Evolutionary conservation across 2,113 vertebrate species (phyloP), one percentile per base, ranked within the genome.

Genomic region (Platycercus adscitus): DNA sequence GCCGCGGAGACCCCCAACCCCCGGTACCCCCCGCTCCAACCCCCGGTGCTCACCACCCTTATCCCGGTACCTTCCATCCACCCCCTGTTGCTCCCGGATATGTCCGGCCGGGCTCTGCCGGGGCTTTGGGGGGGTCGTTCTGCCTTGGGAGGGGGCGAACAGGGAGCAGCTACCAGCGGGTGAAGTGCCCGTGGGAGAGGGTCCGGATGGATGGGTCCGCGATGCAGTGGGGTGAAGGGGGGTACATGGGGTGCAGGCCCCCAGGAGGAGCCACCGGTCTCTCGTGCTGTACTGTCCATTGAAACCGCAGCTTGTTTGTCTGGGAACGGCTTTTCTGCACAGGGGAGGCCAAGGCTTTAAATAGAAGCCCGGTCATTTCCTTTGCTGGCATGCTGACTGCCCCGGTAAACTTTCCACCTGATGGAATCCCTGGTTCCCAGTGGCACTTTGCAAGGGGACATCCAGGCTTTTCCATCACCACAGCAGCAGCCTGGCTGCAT

Each of bases 401-500:
- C 17, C 58, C 18, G 5, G 20, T 50, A 13, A 18, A 26, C 12
- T 43, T 35, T 9, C 44, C 16, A 0, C 17, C 29, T 3, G 10
- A 13, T 19, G 52, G 84, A 31, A 29, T 53, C 37, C 0, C n/a
- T n/a, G 1, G 3, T 52, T 11, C 53, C 37, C 28, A 6, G 43
- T 19, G 5, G 26, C 4, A 1, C 60, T 11, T 16, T 6, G 17
- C 14, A 33, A 16, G 41, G 43, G 46, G 39, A 9, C 25, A 1
- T 1, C 0, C 19, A 9, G 11, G 0, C 29, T 18, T 16, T 14
- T 25, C 2, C 4, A 29, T 39, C 6, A 39, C 13, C 14, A 2
- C 25, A 4, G 55, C 2, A 1, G 4, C 28, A 64, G 77, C 17
- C 41, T 8, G 31, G 16, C 44, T 25, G 79, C 18, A 18, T 13